These are phyloP conservation scores for Ptiloglossa arizonensis DNA, from an alignment of 1,140 invertebrate species.

Conservation along the genomic window DNA sequence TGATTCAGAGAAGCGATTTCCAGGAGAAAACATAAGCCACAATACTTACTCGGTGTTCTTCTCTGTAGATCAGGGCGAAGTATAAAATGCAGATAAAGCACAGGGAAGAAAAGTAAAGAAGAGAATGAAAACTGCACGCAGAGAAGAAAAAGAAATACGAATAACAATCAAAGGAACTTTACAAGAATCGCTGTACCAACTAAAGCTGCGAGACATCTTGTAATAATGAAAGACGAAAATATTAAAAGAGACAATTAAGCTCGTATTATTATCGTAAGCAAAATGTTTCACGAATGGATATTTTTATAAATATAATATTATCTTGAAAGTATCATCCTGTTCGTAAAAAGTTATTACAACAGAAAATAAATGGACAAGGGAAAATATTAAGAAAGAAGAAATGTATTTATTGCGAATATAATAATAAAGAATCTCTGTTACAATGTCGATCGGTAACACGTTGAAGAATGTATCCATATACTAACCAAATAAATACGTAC, in stretches of 20 bases:
- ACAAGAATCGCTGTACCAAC: neutral
- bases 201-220: neutral
- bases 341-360: neutral
- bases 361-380: neutral
- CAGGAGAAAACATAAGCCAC: neutral
- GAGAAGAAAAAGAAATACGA: neutral
- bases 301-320: neutral
- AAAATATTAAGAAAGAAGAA: neutral
- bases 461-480: too few species aligned
- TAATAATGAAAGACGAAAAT: neutral
- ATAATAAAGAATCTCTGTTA: too few species aligned
- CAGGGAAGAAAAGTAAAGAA: neutral
- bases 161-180: neutral
- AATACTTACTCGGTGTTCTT: neutral
- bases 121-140: neutral
- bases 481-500: too few species aligned
- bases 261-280: neutral
- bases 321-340: neutral
- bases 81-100: neutral
- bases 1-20: neutral
- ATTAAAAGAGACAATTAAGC: neutral
- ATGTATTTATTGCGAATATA: too few species aligned
- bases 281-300: neutral
- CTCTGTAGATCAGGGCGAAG: neutral
- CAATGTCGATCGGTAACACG: too few species aligned